Base-by-base conservation (phyloP, 2,797 vertebrate genomes). In the Pelobates cultripes region DNA sequence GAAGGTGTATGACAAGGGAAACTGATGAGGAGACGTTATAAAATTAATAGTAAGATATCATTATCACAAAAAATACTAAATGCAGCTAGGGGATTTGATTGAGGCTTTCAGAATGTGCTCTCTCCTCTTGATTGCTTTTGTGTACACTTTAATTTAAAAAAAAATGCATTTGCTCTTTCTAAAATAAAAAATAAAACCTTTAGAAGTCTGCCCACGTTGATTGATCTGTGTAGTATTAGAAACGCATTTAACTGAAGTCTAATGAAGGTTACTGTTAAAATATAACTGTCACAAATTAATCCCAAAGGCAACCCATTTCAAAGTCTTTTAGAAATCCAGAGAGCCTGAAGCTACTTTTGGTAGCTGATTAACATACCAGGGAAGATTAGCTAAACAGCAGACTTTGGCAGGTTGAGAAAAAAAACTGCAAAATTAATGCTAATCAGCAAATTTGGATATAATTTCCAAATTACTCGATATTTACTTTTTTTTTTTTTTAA, bases 1-100 rank as follows among this genome's bases (percentile, higher is more conserved):
- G 73, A 81, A 75, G 55, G 63, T 63, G 79, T 63, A 55, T 77
- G 75, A 69, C 75, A 77, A 53, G 64, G 67, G 75, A 81, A 43
- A 63, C 60, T 42, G 66, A 64, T 75, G 53, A 75, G 74, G 53
- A 55, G 64, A 43, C 55, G 40, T 51, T 70, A 13, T 60, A 3
- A 69, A 70, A 28, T 28, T 28, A 28, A 28, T 28, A 28, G 28
- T 28, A 28, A 75, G 73, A 61, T 70, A 57, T 70, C 53, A 76
- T 81, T 75, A 70, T 40, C 66, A 47, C n/a, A 17, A 13, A 43
- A 63, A 70, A 8, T 60, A 60, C 28, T 42, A 51, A 63, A 81
- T 67, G 17, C 44, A 75, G 64, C 57, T 9, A 15, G 72, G 79
- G 47, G 70, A 9, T 14, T 43, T 81, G 69, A 81, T 81, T 70